phyloP scores from a whole-genome alignment of 2,797 vertebrate species.

The Gephyroberyx darwinii region DNA sequence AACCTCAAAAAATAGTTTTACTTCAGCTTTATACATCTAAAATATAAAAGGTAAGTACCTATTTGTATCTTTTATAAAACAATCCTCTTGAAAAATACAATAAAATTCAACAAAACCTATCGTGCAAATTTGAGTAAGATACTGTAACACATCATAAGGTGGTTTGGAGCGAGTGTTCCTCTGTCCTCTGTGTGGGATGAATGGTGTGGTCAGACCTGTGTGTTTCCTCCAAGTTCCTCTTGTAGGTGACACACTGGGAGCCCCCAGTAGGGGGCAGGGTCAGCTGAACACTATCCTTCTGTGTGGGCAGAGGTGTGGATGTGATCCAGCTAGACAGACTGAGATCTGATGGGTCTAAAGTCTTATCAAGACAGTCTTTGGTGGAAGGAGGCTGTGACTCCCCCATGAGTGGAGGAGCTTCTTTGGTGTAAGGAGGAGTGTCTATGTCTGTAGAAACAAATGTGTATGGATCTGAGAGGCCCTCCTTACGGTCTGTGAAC shows the following conservation, averaged over 20 bases:
- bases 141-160: constrained; percentile 76
- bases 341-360: constrained; percentile 63
- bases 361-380: constrained; percentile 59
- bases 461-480: constrained; percentile 38
- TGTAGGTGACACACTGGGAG: constrained; percentile 73
- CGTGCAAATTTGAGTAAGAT: constrained; percentile 88
- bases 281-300: constrained; percentile 75
- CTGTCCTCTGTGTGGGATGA: constrained; percentile 44
- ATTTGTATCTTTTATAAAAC: constrained; percentile 78
- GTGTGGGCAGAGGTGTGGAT: constrained; percentile 81
- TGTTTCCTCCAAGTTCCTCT: constrained; percentile 59
- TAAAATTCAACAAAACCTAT: constrained; percentile 73
- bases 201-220: constrained; percentile 57
- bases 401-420: constrained; percentile 30
- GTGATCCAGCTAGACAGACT: constrained; percentile 81
- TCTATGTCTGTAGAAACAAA: constrained; percentile 47
- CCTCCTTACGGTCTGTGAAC: constrained; percentile 48
- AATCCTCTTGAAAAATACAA: constrained; percentile 76
- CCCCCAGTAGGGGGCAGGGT: constrained; percentile 69
- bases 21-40: constrained; percentile 66
- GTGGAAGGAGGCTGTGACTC: constrained; percentile 34
- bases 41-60: constrained; percentile 81
- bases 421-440: constrained; percentile 73
- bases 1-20: constrained; percentile 54
- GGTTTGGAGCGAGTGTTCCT: constrained; percentile 76